Evolutionary conservation across 2,888 invertebrate species (phyloP).

Genomic region (Peribatodes rhomboidaria): DNA sequence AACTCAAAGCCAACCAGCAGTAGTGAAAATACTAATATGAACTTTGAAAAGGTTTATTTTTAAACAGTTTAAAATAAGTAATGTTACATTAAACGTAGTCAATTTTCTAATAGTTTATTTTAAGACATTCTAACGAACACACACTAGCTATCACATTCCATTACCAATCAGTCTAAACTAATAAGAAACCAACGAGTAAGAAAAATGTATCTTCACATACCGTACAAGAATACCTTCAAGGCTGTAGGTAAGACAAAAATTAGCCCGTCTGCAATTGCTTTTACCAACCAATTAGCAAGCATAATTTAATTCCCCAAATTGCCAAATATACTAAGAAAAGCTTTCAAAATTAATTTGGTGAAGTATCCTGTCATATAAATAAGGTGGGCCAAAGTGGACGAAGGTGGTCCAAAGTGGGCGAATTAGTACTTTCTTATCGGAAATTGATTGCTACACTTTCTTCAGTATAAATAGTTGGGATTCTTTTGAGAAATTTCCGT

Average conservation of each 20-base stretch:
- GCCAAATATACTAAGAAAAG: constrained; percentile 27
- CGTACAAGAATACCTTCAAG: constrained; percentile 14
- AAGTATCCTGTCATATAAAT: constrained; percentile 31
- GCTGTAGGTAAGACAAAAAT: constrained; percentile 2
- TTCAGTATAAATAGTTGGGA: constrained; percentile 25
- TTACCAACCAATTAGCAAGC: constrained; percentile 30
- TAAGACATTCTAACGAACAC: background rate
- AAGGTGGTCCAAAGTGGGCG: constrained; percentile 27
- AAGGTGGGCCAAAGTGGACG: constrained; percentile 23
- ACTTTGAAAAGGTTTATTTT: too few species aligned
- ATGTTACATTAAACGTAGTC: too few species aligned
- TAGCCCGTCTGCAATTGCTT: constrained; percentile 21
- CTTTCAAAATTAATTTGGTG: constrained; percentile 29
- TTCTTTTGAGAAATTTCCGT: constrained; percentile 16
- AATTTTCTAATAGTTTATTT: background rate
- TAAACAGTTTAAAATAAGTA: too few species aligned
- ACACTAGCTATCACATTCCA: background rate
- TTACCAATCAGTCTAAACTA: background rate
- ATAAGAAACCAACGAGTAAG: constrained; percentile 3
- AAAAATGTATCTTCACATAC: constrained; percentile 11
- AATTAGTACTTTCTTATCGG: constrained; percentile 28
- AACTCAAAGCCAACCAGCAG: too few species aligned
- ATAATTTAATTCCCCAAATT: constrained; percentile 25
- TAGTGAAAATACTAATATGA: too few species aligned
- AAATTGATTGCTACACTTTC: constrained; percentile 26